phyloP scores from a whole-genome alignment of 2,888 invertebrate species.

The Hypomecis punctinalis region DNA sequence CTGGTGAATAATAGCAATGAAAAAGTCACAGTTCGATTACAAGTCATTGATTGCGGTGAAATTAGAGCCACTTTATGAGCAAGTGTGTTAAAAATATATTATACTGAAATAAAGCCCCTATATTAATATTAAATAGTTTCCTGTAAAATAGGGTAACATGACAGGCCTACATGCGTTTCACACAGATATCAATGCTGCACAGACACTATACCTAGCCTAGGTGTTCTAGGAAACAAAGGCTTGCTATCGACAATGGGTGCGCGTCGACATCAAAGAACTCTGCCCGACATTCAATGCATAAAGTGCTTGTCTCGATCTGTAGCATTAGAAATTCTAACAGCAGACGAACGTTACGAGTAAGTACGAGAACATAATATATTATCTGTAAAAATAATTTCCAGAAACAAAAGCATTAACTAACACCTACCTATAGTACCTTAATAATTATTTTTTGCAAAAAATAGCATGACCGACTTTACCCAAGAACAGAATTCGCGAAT shows the following conservation, averaged over 20 bases:
- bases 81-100: neutral
- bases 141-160: constrained; percentile 67
- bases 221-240: no score
- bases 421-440: no score
- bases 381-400: no score
- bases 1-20: no score
- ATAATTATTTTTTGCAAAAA: no score
- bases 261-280: constrained; percentile 52
- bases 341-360: neutral
- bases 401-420: no score
- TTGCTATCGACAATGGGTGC: constrained; percentile 49
- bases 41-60: no score
- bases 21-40: no score
- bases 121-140: constrained; percentile 25
- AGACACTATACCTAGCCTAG: constrained; percentile 27
- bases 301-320: constrained; percentile 4
- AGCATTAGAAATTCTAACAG: neutral
- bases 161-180: constrained; percentile 45
- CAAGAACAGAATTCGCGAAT: no score
- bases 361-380: neutral
- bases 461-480: no score
- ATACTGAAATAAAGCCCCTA: neutral
- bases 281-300: constrained; percentile 29
- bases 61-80: no score
- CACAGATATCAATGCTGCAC: constrained; percentile 50